Evolutionary conservation across 2,797 vertebrate species (phyloP).

Genomic region (Graptemys geographica): DNA sequence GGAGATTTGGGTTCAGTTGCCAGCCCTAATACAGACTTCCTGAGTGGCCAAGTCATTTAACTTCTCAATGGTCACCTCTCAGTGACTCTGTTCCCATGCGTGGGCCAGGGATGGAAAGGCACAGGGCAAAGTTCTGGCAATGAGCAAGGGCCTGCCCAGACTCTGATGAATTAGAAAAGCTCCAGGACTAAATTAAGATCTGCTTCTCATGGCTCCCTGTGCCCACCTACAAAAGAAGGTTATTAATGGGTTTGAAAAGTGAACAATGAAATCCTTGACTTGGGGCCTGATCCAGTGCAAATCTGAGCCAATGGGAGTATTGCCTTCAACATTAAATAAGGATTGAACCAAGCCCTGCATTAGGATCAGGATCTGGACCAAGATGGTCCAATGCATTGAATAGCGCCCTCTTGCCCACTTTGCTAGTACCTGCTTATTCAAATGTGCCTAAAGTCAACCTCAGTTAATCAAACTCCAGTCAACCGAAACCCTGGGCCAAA

Average conservation of each 20-base stretch:
- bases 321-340: not conserved
- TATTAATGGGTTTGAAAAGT: not conserved
- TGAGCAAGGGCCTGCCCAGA: not conserved
- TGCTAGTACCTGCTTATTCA: not conserved
- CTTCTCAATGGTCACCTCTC: not conserved
- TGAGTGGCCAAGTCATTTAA: not conserved
- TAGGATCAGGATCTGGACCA: not conserved
- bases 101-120: not conserved
- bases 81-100: not conserved
- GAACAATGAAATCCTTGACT: not conserved
- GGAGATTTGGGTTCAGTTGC: not conserved
- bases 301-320: not conserved
- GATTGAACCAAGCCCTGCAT: not conserved
- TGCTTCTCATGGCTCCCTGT: not conserved
- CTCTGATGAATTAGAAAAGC: not conserved
- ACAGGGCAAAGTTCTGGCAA: not conserved
- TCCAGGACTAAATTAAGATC: not conserved
- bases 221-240: not conserved
- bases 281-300: not conserved
- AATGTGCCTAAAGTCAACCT: not conserved
- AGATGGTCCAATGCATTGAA: not conserved
- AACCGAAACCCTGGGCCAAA: not conserved
- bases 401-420: not conserved
- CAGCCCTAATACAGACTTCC: not conserved
- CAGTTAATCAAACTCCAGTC: not conserved